A percentile compares a stretch with the other conserved stretches of the same genome.
Conservation (phyloP, 2,113 vertebrate genomes). For the Chloroceryle aenea region DNA sequence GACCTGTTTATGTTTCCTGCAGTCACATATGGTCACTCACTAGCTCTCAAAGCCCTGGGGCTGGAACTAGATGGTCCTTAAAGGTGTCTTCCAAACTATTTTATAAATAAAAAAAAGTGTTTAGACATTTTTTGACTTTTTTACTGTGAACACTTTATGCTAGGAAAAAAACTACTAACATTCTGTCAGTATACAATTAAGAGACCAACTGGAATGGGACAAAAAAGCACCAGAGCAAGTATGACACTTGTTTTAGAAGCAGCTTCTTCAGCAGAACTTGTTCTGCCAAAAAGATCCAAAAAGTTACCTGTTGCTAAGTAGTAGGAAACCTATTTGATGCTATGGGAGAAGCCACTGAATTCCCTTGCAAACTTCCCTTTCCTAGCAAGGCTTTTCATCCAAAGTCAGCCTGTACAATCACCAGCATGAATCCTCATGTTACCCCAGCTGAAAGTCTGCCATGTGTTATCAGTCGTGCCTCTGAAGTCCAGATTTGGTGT, state of each 20-base stretch:
- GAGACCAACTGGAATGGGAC: neutral
- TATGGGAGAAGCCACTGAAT: neutral
- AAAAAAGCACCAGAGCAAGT: neutral
- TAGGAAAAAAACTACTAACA: neutral
- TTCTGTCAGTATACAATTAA: neutral
- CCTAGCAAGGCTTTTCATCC: neutral
- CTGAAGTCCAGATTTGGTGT: neutral
- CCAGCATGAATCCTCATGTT: neutral
- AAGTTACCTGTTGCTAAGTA: neutral
- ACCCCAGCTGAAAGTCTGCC: conserved; percentile 11
- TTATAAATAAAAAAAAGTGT: neutral
- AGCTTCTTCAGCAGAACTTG: neutral
- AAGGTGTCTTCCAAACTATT: neutral
- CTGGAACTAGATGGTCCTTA: neutral
- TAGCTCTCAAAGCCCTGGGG: neutral
- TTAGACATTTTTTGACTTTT: neutral
- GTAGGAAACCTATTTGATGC: neutral
- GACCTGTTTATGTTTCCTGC: fast-evolving
- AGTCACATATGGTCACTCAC: neutral
- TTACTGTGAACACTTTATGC: neutral
- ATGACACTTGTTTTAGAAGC: neutral
- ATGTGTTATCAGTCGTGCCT: neutral
- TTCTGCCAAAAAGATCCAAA: neutral
- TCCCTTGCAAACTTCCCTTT: neutral
- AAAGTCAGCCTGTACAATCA: neutral